Conservation (phyloP, 1,140 invertebrate species). For the Neomicropteryx cornuta region DNA sequence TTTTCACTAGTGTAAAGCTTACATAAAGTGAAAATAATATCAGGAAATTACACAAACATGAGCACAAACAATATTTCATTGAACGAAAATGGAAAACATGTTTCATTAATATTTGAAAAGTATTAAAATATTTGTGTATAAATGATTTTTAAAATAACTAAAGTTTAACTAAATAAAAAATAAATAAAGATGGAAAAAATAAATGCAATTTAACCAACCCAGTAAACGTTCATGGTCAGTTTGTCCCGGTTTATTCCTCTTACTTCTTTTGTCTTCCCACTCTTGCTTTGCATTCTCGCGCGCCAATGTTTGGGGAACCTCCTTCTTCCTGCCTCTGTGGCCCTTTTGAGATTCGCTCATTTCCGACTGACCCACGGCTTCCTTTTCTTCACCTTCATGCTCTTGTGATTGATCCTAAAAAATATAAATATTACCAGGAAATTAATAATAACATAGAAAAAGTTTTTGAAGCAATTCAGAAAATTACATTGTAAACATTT, state of each 20-base stretch:
- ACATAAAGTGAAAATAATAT: no score
- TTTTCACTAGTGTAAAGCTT: no score
- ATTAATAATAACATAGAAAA: not conserved
- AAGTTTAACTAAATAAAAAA: no score
- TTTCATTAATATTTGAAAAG: no score
- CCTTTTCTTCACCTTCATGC: slow-evolving; percentile 44
- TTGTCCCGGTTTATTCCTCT: slow-evolving; percentile 42
- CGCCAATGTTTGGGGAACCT: slow-evolving; percentile 18
- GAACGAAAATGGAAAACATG: no score
- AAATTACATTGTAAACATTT: no score
- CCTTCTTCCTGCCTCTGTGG: slow-evolving; percentile 45
- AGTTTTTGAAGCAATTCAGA: no score
- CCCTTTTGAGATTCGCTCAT: slow-evolving; percentile 45
- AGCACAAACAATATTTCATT: no score
- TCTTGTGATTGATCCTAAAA: slow-evolving; percentile 36
- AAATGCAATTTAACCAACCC: slow-evolving; percentile 26
- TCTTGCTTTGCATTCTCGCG: slow-evolving; percentile 20
- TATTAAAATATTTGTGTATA: no score
- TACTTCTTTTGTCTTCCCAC: slow-evolving; percentile 21
- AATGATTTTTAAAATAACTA: no score
- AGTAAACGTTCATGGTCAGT: slow-evolving; percentile 50
- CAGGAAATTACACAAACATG: no score
- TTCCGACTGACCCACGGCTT: slow-evolving; percentile 49
- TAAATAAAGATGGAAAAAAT: no score
- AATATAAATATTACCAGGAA: slow-evolving; percentile 3